Evolutionary conservation across 2,888 invertebrate genomes (phyloP), one percentile per base, ranked within the genome.

Genomic region (Tipula vernalis): DNA sequence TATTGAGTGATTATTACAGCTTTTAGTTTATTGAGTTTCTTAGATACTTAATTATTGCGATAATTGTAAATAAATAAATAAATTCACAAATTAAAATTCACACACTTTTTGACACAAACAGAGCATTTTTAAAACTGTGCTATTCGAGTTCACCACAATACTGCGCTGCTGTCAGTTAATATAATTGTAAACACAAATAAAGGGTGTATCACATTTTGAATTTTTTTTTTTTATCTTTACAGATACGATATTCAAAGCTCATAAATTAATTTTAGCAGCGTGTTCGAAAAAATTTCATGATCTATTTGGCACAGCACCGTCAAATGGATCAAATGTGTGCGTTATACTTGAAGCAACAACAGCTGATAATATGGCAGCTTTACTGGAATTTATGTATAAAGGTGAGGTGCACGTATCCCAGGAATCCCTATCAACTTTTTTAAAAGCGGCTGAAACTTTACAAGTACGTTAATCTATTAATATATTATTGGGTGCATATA

Each of bases 271-370:
- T 90, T 93, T 97, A 92, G 97, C 97, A 89, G 97, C 97, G 90
- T 97, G 97, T 93, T 97, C 97, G 93, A 97, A 97, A 92, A 97
- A 97, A 92, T 96, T 97, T 92, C 97, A 97, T 90, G 97, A 97
- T 92, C 92, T 97, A 89, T 97, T 97, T 92, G 97, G 97, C 93
- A 95, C 95, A 88, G 96, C 97, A 89, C 96, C 97, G 87, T 94
- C 95, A 90, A 95, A 95, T 88, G 95, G 95, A 89, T 94, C 95
- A 88, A 95, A 97, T 90, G 95, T 97, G 90, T 86, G 51, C 41
- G 96, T 97, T 90, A 97, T 97, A 91, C 93, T 97, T 91, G 97
- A 97, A 92, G 97, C 97, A 88, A 97, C 97, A 89, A 95, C 96
- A 89, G 96, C 97, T 87, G 95, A 96, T 90, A 97, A 97, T 92